Percentiles rank a stretch among this genome's conserved stretches.
These are phyloP conservation scores for Tragopan temminckii DNA, from an alignment of 2,797 vertebrate species.

Conservation along the genomic window DNA sequence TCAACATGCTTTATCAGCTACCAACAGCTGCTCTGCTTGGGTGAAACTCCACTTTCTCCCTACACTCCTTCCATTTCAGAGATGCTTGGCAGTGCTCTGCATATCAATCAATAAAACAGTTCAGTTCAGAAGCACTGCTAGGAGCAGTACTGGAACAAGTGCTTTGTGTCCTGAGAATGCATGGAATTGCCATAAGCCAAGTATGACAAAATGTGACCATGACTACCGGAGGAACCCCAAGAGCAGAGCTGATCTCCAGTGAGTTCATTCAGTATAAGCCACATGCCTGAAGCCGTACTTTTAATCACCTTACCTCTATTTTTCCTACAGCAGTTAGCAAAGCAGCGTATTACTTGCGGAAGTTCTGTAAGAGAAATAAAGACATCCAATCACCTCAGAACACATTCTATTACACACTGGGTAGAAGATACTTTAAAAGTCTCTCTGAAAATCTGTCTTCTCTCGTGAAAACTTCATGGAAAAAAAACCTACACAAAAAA, in stretches of 20 bases:
- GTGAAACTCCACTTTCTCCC: neutral
- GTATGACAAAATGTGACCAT: neutral
- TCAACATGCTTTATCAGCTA: neutral
- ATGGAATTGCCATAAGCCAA: neutral
- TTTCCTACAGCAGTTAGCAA: neutral
- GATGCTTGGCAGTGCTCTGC: neutral
- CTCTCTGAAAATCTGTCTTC: neutral
- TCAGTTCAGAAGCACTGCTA: neutral
- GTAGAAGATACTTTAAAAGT: neutral
- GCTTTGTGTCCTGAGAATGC: accelerated
- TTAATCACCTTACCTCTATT: neutral
- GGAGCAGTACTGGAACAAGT: neutral
- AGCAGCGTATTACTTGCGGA: neutral
- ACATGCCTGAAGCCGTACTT: accelerated
- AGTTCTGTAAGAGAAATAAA: neutral
- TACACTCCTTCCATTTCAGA: neutral
- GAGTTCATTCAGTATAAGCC: neutral
- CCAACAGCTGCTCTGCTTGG: neutral
- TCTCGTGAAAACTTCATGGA: neutral
- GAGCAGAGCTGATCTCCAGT: neutral
- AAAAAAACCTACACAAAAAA: no score
- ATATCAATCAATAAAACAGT: neutral
- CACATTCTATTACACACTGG: neutral
- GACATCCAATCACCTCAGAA: neutral
- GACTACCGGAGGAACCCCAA: neutral